A percentile compares a stretch with the other conserved stretches of the same genome.
Conservation (phyloP, 2,888 invertebrate species). For the Automeris io region DNA sequence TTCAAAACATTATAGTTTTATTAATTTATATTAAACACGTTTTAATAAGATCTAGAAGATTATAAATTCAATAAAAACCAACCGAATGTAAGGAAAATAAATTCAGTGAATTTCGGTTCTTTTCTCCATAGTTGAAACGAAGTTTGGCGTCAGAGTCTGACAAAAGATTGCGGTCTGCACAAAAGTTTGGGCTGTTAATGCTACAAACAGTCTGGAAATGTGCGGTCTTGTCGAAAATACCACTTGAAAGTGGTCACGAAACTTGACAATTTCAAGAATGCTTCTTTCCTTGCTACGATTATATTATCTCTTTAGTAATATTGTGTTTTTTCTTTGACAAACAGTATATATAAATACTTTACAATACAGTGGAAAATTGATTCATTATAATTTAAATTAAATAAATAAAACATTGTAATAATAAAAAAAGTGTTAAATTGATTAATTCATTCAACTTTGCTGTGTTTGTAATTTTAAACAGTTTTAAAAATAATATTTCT, state of each 20-base stretch:
- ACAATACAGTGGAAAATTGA: conserved; percentile 24
- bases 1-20: too few relatives aligned
- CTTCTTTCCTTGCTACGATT: neutral
- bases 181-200: conserved; percentile 51
- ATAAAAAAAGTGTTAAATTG: too few relatives aligned
- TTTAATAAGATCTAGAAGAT: too few relatives aligned
- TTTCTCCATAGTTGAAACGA: conserved; percentile 8
- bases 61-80: conserved; percentile 4
- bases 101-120: neutral
- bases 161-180: conserved; percentile 55
- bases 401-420: too few relatives aligned
- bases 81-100: conserved; percentile 4
- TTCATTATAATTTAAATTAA: conserved; percentile 19
- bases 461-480: neutral
- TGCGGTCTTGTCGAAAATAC: conserved; percentile 47
- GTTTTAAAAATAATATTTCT: neutral
- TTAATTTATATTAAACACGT: too few relatives aligned
- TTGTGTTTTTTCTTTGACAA: conserved; percentile 1
- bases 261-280: conserved; percentile 12
- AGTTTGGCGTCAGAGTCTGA: conserved; percentile 56
- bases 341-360: neutral
- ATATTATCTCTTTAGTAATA: neutral
- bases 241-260: conserved; percentile 53
- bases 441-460: neutral
- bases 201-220: conserved; percentile 44